Evolutionary conservation across 1,140 invertebrate genomes (phyloP), one percentile per base, ranked within the genome.

Genomic region (Drosophila bocki): DNA sequence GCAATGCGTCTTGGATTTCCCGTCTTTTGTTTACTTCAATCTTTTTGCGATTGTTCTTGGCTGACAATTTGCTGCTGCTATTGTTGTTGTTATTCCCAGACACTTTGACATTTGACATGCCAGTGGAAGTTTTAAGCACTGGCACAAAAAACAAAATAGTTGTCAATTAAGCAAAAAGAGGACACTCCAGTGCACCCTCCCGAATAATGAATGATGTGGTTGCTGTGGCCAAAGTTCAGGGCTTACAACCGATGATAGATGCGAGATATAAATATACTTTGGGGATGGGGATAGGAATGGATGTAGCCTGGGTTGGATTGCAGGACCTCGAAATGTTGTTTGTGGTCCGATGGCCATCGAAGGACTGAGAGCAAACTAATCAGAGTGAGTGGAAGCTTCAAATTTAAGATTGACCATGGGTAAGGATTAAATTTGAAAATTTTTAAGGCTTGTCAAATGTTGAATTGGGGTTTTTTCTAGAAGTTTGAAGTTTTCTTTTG

Each of bases 101-200:
- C 85, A 90, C 65, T 69, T 63, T 84, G 85, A 90, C 85, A 90
- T 79, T 69, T 85, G 75, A 84, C 85, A 82, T 79, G 68, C 19
- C 58, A 62, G 67, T 64, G 78, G 47, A 79, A 79, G 75, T 79
- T 80, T 80, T 62, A 57, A 70, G 68, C 58, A 77, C 53, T 51
- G 17, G 32, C 26, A 70, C 56, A 63, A 78, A 72, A 78, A 78
- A 70, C 74, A 53, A 78, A 78, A 70, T 78, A 78, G 57, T 70
- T 78, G 76, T 78, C 75, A 78, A 78, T 87, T 84, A 87, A 69
- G 67, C 60, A 65, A 80, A 80, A 72, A 71, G 19, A 59, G 50
- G 50, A 69, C 68, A 58, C 51, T 45, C 48, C 22, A 70, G n/a
- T 39, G 17, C 64, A 44, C 33, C 69, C 67, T 39, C 69, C 29